These are phyloP conservation scores for Ailurus styani DNA, from an alignment of 2,113 vertebrate genomes.

Conservation along the genomic window DNA sequence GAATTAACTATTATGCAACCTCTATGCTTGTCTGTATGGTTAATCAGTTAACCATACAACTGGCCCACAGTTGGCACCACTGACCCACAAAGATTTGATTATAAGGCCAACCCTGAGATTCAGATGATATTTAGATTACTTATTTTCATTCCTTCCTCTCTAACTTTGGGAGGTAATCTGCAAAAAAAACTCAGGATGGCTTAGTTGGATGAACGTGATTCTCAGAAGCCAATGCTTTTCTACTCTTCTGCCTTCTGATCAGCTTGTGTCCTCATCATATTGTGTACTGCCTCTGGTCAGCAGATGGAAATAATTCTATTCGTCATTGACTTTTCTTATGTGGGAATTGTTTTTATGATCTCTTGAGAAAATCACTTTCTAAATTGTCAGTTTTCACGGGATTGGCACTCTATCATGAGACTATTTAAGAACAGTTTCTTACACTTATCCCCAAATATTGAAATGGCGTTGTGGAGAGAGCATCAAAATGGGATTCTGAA, in stretches of 20 bases:
- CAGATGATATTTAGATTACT: background rate
- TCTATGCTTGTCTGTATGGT: background rate
- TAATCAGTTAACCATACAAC: background rate
- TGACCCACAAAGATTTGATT: background rate
- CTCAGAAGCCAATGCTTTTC: background rate
- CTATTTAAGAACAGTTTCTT: slow-evolving; percentile 1
- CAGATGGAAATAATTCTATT: slow-evolving; percentile 12
- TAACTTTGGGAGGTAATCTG: background rate
- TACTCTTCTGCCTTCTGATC: background rate
- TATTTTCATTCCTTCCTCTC: background rate
- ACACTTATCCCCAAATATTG: background rate
- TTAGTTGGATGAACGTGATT: background rate
- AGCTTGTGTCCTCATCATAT: background rate
- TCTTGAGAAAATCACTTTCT: slow-evolving; percentile 17
- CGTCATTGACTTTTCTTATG: background rate
- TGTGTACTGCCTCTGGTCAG: background rate
- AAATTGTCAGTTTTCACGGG: background rate
- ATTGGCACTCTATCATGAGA: background rate
- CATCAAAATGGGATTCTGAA: background rate
- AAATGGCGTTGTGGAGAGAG: background rate
- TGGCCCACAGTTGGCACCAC: background rate
- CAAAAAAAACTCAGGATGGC: background rate
- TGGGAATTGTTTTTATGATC: background rate
- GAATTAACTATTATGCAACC: background rate
- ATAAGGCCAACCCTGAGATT: background rate